These are phyloP conservation scores for Drosophila nebulosa DNA, from an alignment of 1,140 invertebrate species.

Conservation along the genomic window DNA sequence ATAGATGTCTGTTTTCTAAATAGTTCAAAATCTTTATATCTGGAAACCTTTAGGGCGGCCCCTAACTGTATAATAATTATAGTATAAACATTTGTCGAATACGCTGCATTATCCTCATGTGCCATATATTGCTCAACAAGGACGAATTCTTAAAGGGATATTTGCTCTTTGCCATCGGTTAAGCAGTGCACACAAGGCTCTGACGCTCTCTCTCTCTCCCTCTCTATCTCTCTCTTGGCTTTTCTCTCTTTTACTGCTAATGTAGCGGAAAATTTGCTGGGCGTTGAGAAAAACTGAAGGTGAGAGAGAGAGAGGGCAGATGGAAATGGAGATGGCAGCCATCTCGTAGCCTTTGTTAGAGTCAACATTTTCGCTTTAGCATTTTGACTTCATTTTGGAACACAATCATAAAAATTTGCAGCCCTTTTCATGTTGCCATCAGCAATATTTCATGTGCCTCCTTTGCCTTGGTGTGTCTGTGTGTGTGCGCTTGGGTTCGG, in stretches of 20 bases:
- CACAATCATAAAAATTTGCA: constrained; percentile 11
- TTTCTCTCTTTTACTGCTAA: not conserved
- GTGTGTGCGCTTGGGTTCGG: not conserved
- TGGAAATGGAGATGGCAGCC: not conserved
- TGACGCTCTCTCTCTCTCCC: not conserved
- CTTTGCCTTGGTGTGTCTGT: not conserved
- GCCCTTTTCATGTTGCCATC: constrained; percentile 11
- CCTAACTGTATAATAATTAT: too few species aligned
- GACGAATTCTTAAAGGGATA: not conserved
- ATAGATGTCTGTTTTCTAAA: too few species aligned
- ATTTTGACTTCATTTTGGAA: constrained; percentile 5
- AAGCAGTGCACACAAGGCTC: not conserved
- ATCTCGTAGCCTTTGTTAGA: not conserved
- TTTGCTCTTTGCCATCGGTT: constrained; percentile 3
- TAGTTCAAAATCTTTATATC: too few species aligned
- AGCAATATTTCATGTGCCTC: constrained; percentile 2
- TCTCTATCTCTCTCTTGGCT: not conserved
- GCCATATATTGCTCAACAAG: not conserved
- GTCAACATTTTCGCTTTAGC: constrained; percentile 1
- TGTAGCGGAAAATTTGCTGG: constrained; percentile 1
- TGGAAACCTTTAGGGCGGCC: too few species aligned
- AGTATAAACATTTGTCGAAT: not conserved
- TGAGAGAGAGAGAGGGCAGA: not conserved
- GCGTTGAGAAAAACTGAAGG: not conserved
- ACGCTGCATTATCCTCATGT: not conserved